Evolutionary conservation across 2,113 vertebrate genomes (phyloP), one percentile per base, ranked within the genome.

Genomic region (Glaucidium brasilianum): DNA sequence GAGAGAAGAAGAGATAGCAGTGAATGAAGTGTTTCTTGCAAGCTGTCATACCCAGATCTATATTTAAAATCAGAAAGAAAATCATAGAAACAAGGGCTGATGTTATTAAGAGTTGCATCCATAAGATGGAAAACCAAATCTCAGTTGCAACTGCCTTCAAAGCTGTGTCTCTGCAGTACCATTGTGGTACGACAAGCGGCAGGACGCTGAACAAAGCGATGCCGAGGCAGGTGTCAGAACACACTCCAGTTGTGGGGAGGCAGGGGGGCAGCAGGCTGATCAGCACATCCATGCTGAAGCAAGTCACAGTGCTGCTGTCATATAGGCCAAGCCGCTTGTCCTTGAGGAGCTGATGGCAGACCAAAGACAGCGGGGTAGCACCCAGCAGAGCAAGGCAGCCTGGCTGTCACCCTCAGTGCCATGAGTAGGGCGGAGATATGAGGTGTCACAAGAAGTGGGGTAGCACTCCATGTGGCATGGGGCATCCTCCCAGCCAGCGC

Each of bases 101-200:
- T 58, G 41, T 63, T 55, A 23, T 29, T 22, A 68, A 50, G 47
- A 19, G 47, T 15, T 58, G 34, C 34, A 75, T 47, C 29, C n/a
- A 21, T 3, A 49, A 58, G 43, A 53, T 6, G 7, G 55, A 76
- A 81, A 81, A 25, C 37, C 25, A 6, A 34, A 52, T 23, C 34
- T 85, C 20, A 20, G 50, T 13, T 52, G 49, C 75, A 75, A 29
- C 20, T 23, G 32, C 43, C 62, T 43, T 69, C 50, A 37, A 11
- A 20, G 29, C 63, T 17, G 1, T 0, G 37, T 59, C 29, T 52
- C 56, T 0, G 1, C 34, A 14, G 56, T 15, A 15, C 20, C 0
- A 0, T 25, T 34, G 32, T 0, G 2, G 39, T 32, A 13, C 2
- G 27, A 39, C 1, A 5, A 37, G 37, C 1, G 39, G 74, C 41